Percentiles rank a stretch among this genome's conserved stretches.
Conservation (phyloP, 2,888 invertebrate genomes). For the Antheraea assamensis region DNA sequence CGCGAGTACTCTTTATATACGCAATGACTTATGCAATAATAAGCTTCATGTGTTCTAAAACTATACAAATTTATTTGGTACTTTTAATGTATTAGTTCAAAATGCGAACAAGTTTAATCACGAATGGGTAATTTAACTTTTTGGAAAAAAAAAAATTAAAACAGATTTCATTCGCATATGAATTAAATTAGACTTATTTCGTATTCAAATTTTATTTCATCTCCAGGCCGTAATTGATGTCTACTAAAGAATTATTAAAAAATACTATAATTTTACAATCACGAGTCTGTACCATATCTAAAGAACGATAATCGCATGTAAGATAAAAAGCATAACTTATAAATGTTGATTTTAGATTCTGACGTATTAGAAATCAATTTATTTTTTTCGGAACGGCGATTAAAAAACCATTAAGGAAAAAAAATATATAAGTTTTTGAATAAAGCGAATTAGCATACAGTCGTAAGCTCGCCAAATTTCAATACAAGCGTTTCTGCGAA, state of each 20-base stretch:
- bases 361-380: slow-evolving; percentile 1
- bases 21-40: slow-evolving; percentile 4
- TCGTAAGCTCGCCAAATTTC: slow-evolving; percentile 5
- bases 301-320: neutral
- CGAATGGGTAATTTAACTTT: no score
- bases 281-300: neutral
- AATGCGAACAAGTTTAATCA: neutral
- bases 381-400: neutral
- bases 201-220: neutral
- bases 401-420: neutral
- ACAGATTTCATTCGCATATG: no score
- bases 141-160: no score
- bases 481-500: slow-evolving; percentile 7
- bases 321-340: neutral
- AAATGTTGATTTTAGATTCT: neutral
- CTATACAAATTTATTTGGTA: neutral
- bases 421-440: slow-evolving; percentile 3
- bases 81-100: neutral
- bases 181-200: no score
- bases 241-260: neutral
- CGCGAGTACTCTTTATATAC: neutral
- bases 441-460: slow-evolving; percentile 7
- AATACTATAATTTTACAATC: neutral
- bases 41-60: neutral
- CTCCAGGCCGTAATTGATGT: neutral